Evolutionary conservation across 2,888 invertebrate genomes (phyloP), one percentile per base, ranked within the genome.

Genomic region (Rhogogaster chlorosoma): DNA sequence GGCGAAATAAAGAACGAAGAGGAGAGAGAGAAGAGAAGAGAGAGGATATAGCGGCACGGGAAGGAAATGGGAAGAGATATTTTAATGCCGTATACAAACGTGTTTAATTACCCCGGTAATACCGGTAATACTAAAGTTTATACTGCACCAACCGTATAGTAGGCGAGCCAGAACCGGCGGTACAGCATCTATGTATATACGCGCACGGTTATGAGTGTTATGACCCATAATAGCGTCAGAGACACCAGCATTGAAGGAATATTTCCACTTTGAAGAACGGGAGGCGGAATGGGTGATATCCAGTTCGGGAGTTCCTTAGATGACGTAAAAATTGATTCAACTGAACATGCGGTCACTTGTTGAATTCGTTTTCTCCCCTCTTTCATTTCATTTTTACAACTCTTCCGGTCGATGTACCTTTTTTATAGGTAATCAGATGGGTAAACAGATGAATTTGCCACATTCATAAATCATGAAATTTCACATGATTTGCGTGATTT

Each of bases 51-150:
- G 42, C 18, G 10, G 75, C 26, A 29, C 42, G 26, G 9, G 18
- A 42, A 22, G 71, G 71, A 70, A 70, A 36, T 38, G 7, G 71
- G 32, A 18, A n/a, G 77, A 49, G 77, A 77, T 77, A 77, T 77
- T 77, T 77, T 77, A 77, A 77, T 53, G 49, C 32, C 22, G n/a
- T 12, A 38, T 73, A 73, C 42, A 73, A 42, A 42, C 42, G 71
- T 73, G 77, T 45, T 77, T 77, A 77, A 77, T 77, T 77, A 77
- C 49, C 32, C 77, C 32, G 10, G 77, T 32, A 53, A 45, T 53
- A 18, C 77, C 29, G 53, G 53, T 77, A 53, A 77, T 53, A 77
- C 77, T 77, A 29, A 77, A 77, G 18, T 53, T 77, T 77, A 32
- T 77, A 53, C 32, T 53, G 53, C 32, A 49, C 32, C n/a, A 77